phyloP scores from a whole-genome alignment of 2,113 vertebrate species.

The Mohoua ochrocephala region DNA sequence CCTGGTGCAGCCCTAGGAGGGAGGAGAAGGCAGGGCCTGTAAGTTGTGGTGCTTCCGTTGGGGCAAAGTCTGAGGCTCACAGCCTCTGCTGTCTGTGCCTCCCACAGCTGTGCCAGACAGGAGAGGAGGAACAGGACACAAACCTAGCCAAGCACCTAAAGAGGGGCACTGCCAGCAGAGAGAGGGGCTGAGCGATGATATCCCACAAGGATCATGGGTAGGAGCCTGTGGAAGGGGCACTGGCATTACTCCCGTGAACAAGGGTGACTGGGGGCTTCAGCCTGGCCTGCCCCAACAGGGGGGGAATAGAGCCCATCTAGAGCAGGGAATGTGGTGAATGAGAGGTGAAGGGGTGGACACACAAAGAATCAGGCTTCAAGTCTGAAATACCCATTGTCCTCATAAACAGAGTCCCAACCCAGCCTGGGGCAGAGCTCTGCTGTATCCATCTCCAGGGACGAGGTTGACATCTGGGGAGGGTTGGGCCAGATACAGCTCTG shows the following conservation, averaged over 20 bases:
- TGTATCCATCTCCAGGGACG: not conserved
- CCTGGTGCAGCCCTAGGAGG: not conserved
- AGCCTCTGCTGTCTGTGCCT: not conserved
- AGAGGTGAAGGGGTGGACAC: not conserved
- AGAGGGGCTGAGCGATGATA: not conserved
- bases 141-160: not conserved
- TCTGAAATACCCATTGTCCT: slow-evolving; percentile 13
- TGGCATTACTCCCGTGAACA: not conserved
- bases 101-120: not conserved
- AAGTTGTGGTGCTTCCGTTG: not conserved
- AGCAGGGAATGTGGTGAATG: not conserved
- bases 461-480: not conserved
- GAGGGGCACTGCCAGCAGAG: not conserved
- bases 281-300: not conserved
- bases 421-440: not conserved
- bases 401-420: not conserved
- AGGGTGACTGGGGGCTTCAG: not conserved
- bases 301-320: not conserved
- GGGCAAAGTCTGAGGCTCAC: not conserved
- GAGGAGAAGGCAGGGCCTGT: not conserved
- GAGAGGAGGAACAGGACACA: not conserved
- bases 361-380: not conserved
- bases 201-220: not conserved
- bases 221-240: not conserved
- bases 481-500: slow-evolving; percentile 4